phyloP scores from a whole-genome alignment of 1,140 invertebrate genomes.

The Atta texana region DNA sequence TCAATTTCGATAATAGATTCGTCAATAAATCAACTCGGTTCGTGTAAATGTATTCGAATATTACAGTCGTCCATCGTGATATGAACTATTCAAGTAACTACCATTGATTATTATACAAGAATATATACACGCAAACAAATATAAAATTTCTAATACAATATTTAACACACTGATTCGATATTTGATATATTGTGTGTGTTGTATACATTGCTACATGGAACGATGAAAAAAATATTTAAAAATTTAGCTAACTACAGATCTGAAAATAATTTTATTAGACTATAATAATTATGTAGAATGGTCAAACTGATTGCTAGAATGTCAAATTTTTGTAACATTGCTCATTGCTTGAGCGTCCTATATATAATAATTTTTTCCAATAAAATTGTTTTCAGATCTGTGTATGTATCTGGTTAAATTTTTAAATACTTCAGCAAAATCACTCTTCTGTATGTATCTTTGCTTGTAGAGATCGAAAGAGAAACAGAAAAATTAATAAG shows the following conservation, averaged over 20 bases:
- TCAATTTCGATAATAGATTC: slow-evolving; percentile 61
- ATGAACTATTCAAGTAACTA: not conserved
- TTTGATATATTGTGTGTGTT: not conserved
- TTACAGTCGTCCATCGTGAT: slow-evolving; percentile 34
- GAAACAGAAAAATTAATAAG: slow-evolving; percentile 45
- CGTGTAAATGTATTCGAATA: slow-evolving; percentile 12
- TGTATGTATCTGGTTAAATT: too few relatives aligned
- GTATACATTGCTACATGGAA: not conserved
- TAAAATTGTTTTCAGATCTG: too few relatives aligned
- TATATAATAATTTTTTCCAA: too few relatives aligned
- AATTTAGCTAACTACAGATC: too few relatives aligned
- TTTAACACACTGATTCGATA: not conserved
- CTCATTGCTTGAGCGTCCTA: too few relatives aligned
- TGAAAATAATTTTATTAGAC: too few relatives aligned
- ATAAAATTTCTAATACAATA: not conserved
- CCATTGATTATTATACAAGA: slow-evolving; percentile 12
- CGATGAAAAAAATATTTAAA: too few relatives aligned
- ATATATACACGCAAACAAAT: not conserved
- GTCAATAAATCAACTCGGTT: slow-evolving; percentile 51
- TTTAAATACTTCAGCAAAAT: too few relatives aligned
- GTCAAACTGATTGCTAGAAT: too few relatives aligned
- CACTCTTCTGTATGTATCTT: not conserved
- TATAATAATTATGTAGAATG: too few relatives aligned
- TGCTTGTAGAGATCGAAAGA: not conserved
- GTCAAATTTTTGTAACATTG: too few relatives aligned